phyloP scores from a whole-genome alignment of 2,113 vertebrate genomes.

The Oxyruncus cristatus region DNA sequence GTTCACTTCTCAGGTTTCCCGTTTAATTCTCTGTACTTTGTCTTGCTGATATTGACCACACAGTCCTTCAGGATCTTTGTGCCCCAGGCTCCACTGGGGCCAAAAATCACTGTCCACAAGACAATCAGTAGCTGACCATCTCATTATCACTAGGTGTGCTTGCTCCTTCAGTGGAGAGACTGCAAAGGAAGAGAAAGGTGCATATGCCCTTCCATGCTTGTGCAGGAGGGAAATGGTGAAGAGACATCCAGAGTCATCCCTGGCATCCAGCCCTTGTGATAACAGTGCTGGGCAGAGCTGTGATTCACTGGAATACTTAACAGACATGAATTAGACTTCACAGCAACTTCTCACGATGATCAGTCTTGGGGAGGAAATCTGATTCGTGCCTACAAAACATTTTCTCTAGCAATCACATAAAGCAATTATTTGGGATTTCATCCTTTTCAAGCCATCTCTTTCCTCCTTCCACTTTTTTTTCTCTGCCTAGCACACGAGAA shows the following conservation, averaged over 20 bases:
- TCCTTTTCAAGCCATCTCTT: constrained; percentile 6
- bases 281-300: not conserved
- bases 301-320: not conserved
- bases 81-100: not conserved
- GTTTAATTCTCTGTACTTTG: not conserved
- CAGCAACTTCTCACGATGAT: not conserved
- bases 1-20: not conserved
- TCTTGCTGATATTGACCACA: not conserved
- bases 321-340: not conserved
- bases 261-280: accelerated
- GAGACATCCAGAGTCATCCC: not conserved
- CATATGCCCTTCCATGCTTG: not conserved
- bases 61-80: not conserved
- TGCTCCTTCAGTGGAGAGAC: not conserved
- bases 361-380: not conserved
- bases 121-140: not conserved
- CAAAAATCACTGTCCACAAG: not conserved
- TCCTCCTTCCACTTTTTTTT: not conserved
- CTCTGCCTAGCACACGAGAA: not conserved
- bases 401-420: not conserved
- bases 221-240: not conserved
- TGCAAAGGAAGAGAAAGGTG: not conserved
- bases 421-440: not conserved
- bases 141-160: not conserved
- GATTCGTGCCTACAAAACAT: not conserved